Percentiles rank a stretch among this genome's conserved stretches.
These are phyloP conservation scores for Oplegnathus fasciatus DNA, from an alignment of 2,113 vertebrate species.

Conservation along the genomic window DNA sequence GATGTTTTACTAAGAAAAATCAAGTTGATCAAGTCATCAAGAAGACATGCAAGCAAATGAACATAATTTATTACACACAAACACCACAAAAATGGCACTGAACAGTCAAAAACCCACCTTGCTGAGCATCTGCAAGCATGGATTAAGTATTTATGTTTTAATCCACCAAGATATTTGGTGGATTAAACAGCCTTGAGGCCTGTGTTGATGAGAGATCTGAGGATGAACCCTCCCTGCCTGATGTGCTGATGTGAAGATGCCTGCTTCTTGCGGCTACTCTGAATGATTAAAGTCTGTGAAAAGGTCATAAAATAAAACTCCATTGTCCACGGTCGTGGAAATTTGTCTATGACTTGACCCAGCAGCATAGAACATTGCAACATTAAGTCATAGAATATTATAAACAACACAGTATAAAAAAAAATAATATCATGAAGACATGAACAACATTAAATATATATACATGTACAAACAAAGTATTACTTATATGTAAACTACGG, in stretches of 20 bases:
- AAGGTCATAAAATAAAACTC: background rate
- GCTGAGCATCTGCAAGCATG: constrained; percentile 15
- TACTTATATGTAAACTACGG: background rate
- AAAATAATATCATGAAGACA: too few species aligned
- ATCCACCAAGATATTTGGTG: constrained; percentile 26
- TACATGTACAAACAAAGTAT: background rate
- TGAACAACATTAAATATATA: background rate
- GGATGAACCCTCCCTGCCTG: constrained; percentile 1
- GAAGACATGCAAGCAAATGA: background rate
- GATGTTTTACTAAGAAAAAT: background rate
- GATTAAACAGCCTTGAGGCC: constrained; percentile 33
- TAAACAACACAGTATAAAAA: too few species aligned
- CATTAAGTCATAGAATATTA: background rate
- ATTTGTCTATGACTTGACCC: background rate
- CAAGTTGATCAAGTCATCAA: too few species aligned
- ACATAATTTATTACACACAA: background rate
- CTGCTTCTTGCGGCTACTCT: background rate
- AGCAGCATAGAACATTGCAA: background rate
- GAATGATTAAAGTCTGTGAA: background rate
- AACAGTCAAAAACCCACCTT: constrained; percentile 4
- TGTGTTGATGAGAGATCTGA: constrained; percentile 20
- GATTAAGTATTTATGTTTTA: constrained; percentile 42
- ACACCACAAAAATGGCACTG: background rate
- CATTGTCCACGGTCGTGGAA: background rate
- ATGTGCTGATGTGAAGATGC: background rate